Evolutionary conservation across 1,140 invertebrate species (phyloP).

Genomic region (Bombus confusus): DNA sequence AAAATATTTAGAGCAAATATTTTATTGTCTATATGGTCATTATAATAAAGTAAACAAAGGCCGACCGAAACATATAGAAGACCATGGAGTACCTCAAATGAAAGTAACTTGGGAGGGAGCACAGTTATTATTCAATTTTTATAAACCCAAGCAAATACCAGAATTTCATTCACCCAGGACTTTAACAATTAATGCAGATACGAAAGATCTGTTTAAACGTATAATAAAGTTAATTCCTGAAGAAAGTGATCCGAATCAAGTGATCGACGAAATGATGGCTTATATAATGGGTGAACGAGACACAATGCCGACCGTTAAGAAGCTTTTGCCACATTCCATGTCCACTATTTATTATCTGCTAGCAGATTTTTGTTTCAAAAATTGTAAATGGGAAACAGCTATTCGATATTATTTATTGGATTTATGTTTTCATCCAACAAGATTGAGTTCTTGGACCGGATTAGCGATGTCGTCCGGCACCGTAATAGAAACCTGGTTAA

Average conservation of each 20-base stretch:
- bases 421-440: constrained; percentile 88
- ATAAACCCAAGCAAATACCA: constrained; percentile 90
- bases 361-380: constrained; percentile 96
- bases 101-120: constrained; percentile 90
- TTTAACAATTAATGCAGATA: constrained; percentile 88
- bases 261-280: constrained; percentile 84
- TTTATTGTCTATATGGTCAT: constrained; percentile 94
- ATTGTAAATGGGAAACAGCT: constrained; percentile 89
- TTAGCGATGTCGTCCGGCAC: constrained; percentile 92
- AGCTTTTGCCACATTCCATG: constrained; percentile 83
- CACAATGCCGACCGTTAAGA: constrained; percentile 82
- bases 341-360: constrained; percentile 93
- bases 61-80: constrained; percentile 88
- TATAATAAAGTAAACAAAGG: constrained; percentile 87
- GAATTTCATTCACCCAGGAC: constrained; percentile 91
- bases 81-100: constrained; percentile 89
- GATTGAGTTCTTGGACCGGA: constrained; percentile 96
- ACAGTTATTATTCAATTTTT: constrained; percentile 92
- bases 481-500: constrained; percentile 91
- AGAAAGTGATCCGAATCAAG: constrained; percentile 85
- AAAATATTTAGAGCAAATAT: constrained; percentile 92
- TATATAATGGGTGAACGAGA: constrained; percentile 86
- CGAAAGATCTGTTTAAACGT: constrained; percentile 89
- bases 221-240: constrained; percentile 89
- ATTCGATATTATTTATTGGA: constrained; percentile 93